These are phyloP conservation scores for Rutpela maculata DNA, from an alignment of 2,888 invertebrate species.

Conservation along the genomic window DNA sequence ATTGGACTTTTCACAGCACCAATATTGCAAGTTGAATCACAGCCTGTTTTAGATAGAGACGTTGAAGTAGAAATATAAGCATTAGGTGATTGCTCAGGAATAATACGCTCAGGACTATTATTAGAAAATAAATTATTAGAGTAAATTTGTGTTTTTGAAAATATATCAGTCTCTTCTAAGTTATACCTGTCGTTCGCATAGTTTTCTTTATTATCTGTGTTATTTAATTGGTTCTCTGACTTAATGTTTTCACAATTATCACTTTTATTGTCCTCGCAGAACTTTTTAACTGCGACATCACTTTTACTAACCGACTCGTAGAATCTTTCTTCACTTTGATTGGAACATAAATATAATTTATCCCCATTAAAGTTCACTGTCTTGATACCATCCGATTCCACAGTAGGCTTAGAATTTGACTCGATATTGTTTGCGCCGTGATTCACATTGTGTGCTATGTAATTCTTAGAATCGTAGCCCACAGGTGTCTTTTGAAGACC, in stretches of 20 bases:
- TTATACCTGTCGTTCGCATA: constrained; percentile 48
- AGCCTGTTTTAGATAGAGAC: constrained; percentile 58
- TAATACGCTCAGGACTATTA: constrained; percentile 29
- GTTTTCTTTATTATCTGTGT: constrained; percentile 48
- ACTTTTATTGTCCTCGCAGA: constrained; percentile 40
- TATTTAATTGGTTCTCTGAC: constrained; percentile 39
- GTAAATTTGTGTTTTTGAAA: constrained; percentile 37
- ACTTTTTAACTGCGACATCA: constrained; percentile 44
- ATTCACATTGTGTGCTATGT: constrained; percentile 36
- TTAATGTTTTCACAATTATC: constrained; percentile 38
- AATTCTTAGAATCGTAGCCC: constrained; percentile 54
- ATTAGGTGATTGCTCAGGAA: constrained; percentile 34
- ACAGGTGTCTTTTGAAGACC: constrained; percentile 54
- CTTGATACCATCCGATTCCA: constrained; percentile 24
- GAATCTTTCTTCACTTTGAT: constrained; percentile 24
- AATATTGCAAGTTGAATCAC: constrained; percentile 64
- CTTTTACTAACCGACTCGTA: constrained; percentile 46
- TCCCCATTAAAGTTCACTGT: constrained; percentile 50
- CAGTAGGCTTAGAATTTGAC: constrained; percentile 37
- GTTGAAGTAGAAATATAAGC: constrained; percentile 41
- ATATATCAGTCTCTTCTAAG: constrained; percentile 29
- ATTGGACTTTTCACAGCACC: constrained; percentile 60
- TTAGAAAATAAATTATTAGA: constrained; percentile 44
- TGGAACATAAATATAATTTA: constrained; percentile 49
- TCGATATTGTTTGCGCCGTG: constrained; percentile 36